Base-by-base conservation (phyloP, 2,797 vertebrate species). In the Caiman crocodilus region DNA sequence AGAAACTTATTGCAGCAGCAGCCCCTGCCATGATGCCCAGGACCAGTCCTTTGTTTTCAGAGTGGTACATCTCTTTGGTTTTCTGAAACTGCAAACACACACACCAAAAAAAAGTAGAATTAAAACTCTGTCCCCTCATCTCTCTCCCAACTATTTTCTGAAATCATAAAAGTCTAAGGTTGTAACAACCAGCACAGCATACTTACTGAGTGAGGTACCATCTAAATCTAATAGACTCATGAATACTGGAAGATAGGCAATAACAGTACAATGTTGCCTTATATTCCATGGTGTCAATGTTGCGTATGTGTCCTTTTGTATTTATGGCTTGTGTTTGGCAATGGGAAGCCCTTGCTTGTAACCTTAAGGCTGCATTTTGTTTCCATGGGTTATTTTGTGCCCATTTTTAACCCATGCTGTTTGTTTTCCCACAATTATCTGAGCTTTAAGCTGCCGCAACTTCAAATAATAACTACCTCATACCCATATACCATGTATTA, bases 21-120 rank as follows among this genome's bases (percentile, higher is more conserved):
- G 98, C 98, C 75, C 99, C 99, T 42, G 98, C 98, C 98, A 99
- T 80, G 30, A 98, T 95, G 79, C 98, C 98, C 95, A 99, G 94
- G 82, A 99, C 94, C 74, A 99, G 96, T 90, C 97, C 97, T 98
- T 97, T 99, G 94, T 96, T 98, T 97, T 98, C 98, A 2, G 98
- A 95, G 71, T 97, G 98, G 91, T 98, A 97, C 99, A 99, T 99
- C 90, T 97, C 98, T 91, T 89, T 88, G 18, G 32, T 82, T 94
- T 97, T 96, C 98, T 98, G 94, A 94, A 98, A 97, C 65, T 35
- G 80, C 59, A 94, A 95, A 67, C 23, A 94, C 42, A 50, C n/a
- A 94, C 64, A 95, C 87, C 14, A 88, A 7, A 0, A 82, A 90
- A 26, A 94, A 28, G 10, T 1, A 1, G n/a, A 88, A 81, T 82